Conservation (phyloP, 2,113 vertebrate genomes). For the Mobula hypostoma region DNA sequence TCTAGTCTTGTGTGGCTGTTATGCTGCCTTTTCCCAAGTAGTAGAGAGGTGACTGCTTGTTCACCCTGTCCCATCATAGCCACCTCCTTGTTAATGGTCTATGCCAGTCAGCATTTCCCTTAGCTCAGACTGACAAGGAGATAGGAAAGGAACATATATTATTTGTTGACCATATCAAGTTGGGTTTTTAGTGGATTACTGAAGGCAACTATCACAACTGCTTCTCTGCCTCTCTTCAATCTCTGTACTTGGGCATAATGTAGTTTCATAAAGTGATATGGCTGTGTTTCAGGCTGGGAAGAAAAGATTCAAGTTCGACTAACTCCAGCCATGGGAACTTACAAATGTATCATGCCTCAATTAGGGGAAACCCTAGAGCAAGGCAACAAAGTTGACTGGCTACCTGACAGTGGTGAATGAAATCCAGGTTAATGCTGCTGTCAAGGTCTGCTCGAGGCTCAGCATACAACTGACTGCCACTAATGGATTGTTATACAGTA, state of each 20-base stretch:
- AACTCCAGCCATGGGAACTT: neutral
- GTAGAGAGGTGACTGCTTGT: conserved; percentile 2
- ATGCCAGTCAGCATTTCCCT: neutral
- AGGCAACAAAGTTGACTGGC: neutral
- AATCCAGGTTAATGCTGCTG: neutral
- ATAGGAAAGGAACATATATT: neutral
- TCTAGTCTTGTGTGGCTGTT: neutral
- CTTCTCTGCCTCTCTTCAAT: neutral
- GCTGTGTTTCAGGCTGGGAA: neutral
- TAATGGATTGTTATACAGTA: conserved; percentile 5
- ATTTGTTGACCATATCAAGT: neutral
- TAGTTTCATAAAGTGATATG: neutral
- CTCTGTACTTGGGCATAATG: neutral
- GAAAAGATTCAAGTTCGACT: neutral
- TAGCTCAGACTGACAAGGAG: neutral
- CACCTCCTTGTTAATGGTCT: neutral
- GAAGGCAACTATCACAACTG: neutral
- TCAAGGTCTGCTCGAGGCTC: neutral
- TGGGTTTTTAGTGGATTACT: neutral
- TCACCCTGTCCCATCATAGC: neutral
- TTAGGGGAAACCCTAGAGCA: neutral
- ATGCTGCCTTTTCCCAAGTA: too few species aligned
- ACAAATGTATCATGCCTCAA: neutral
- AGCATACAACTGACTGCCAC: neutral
- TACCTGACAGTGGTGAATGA: neutral